These are phyloP conservation scores for Bubo bubo DNA, from an alignment of 2,113 vertebrate species.

Conservation along the genomic window DNA sequence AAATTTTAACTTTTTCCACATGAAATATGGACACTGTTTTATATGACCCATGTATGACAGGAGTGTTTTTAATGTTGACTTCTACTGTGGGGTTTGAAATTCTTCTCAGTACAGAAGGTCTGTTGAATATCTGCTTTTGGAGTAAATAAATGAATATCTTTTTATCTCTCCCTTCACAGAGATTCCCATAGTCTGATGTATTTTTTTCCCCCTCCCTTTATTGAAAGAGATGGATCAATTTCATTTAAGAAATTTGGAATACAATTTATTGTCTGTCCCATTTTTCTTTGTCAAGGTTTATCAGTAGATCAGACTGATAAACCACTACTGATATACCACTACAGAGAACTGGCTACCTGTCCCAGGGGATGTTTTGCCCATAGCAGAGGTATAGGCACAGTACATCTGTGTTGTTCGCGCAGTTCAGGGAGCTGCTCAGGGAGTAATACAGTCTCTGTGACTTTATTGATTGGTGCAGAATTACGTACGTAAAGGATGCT, in stretches of 20 bases:
- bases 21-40: not conserved
- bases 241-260: not conserved
- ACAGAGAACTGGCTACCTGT: not conserved
- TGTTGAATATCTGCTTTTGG: not conserved
- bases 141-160: not conserved
- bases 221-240: not conserved
- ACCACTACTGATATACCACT: not conserved
- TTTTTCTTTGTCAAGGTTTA: not conserved
- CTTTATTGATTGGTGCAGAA: not conserved
- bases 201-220: not conserved
- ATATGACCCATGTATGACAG: not conserved
- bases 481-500: rapidly evolving
- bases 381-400: not conserved
- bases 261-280: not conserved
- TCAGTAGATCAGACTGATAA: not conserved
- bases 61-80: not conserved
- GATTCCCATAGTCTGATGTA: not conserved
- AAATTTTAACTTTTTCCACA: not conserved
- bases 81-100: not conserved
- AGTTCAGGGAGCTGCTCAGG: not conserved
- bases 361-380: not conserved
- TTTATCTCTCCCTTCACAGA: not conserved
- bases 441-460: not conserved
- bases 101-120: not conserved
- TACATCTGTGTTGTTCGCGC: not conserved